Percentiles rank a stretch among this genome's conserved stretches.
Evolutionary conservation across 1,140 invertebrate genomes (phyloP).

Genomic region (Sarcophaga peregrina): DNA sequence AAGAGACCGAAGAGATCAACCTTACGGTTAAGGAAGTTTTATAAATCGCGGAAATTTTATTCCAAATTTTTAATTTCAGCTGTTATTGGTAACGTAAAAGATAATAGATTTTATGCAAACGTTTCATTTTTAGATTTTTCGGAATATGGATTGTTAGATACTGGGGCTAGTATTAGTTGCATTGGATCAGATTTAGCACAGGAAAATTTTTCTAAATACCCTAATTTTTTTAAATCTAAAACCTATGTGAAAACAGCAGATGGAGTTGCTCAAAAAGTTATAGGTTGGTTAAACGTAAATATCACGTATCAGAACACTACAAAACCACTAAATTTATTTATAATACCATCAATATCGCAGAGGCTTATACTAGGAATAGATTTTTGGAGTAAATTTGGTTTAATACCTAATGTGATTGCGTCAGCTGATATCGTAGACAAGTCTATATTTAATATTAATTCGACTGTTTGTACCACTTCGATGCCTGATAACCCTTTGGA

Average conservation of each 20-base stretch:
- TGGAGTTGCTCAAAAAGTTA: conserved; percentile 4
- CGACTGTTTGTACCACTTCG: background rate
- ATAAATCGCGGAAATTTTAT: background rate
- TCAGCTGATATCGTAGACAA: background rate
- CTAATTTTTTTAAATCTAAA: conserved; percentile 9
- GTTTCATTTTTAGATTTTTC: background rate
- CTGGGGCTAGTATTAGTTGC: background rate
- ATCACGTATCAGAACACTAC: background rate
- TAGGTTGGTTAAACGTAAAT: conserved; percentile 1
- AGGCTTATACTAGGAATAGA: conserved; percentile 24
- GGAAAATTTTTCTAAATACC: conserved; percentile 13
- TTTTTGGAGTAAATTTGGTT: conserved; percentile 24
- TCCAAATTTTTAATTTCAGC: conserved; percentile 27
- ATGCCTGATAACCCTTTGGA: background rate
- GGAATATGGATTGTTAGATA: background rate
- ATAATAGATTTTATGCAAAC: background rate
- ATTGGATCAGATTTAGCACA: conserved; percentile 6
- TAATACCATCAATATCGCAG: conserved; percentile 28
- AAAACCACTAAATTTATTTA: background rate
- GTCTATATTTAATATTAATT: background rate
- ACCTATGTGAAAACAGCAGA: conserved; percentile 22
- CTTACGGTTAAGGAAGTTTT: conserved; percentile 7
- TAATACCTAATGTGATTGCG: background rate
- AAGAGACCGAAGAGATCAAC: background rate
- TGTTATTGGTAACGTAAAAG: background rate